phyloP scores from a whole-genome alignment of 2,888 invertebrate species.

The Drosophila emarginata region DNA sequence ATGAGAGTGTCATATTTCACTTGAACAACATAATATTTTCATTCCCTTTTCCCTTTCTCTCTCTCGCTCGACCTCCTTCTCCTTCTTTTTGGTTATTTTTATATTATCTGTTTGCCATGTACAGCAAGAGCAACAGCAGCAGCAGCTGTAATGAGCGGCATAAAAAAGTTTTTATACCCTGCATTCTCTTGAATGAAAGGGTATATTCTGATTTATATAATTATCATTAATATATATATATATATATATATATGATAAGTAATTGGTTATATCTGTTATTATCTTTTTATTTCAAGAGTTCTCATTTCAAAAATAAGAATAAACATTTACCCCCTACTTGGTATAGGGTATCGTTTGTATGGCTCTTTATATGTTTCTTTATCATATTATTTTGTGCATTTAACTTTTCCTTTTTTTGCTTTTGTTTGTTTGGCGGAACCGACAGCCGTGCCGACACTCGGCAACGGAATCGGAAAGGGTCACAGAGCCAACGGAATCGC shows the following conservation, averaged over 20 bases:
- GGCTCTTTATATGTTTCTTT: not conserved
- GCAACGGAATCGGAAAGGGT: constrained; percentile 33
- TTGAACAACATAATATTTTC: constrained; percentile 55
- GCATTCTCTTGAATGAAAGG: not conserved
- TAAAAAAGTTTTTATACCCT: constrained; percentile 58
- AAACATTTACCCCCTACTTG: too few species aligned
- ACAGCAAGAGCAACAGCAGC: constrained; percentile 28
- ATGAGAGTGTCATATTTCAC: constrained; percentile 72
- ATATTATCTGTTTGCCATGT: constrained; percentile 64
- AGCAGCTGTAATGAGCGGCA: constrained; percentile 33
- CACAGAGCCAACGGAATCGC: constrained; percentile 31
- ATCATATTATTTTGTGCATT: not conserved
- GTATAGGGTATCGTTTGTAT: not conserved
- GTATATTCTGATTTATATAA: not conserved
- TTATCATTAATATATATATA: too few species aligned
- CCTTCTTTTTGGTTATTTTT: constrained; percentile 20
- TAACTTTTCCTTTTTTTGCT: not conserved
- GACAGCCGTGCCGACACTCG: constrained; percentile 66
- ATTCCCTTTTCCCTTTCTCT: not conserved
- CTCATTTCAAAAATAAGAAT: too few species aligned
- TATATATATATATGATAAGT: too few species aligned
- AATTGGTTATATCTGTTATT: too few species aligned
- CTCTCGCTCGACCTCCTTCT: constrained; percentile 4
- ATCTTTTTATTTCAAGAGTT: too few species aligned
- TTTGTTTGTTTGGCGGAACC: constrained; percentile 52